Evolutionary conservation across 1,140 invertebrate species (phyloP).

Genomic region (Vollenhovia emeryi): DNA sequence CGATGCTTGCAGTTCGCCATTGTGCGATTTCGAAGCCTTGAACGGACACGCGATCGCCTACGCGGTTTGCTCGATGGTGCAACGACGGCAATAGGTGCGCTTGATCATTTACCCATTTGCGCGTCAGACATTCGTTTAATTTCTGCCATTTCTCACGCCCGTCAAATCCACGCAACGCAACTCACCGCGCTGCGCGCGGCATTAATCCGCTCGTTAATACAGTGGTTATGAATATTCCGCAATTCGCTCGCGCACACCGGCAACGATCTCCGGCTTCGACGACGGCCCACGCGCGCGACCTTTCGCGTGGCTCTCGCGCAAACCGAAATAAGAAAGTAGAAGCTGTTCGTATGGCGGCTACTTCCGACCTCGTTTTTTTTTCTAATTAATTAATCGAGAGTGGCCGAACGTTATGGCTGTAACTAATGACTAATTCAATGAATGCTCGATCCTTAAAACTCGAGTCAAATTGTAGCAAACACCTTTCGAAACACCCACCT

Average conservation of each 20-base stretch:
- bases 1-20: conserved; percentile 24
- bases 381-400: background rate
- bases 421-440: background rate
- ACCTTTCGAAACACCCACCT: background rate
- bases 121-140: conserved; percentile 59
- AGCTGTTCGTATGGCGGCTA: background rate
- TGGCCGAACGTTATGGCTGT: background rate
- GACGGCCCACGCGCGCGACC: conserved; percentile 60
- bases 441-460: background rate
- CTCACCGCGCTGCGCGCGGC: background rate
- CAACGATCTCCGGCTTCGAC: conserved; percentile 38
- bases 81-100: conserved; percentile 38
- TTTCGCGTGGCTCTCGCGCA: conserved; percentile 37
- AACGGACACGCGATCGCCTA: conserved; percentile 52
- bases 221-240: conserved; percentile 58
- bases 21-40: conserved; percentile 65
- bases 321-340: conserved; percentile 45
- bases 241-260: conserved; percentile 30
- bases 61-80: conserved; percentile 46
- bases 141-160: conserved; percentile 68
- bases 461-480: background rate
- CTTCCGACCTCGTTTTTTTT: conserved; percentile 33
- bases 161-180: conserved; percentile 13
- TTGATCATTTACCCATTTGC: conserved; percentile 44
- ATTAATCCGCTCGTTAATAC: conserved; percentile 61